Percentiles rank a stretch among this genome's conserved stretches.
Evolutionary conservation across 2,113 vertebrate species (phyloP).

Genomic region (Cyanistes caeruleus): DNA sequence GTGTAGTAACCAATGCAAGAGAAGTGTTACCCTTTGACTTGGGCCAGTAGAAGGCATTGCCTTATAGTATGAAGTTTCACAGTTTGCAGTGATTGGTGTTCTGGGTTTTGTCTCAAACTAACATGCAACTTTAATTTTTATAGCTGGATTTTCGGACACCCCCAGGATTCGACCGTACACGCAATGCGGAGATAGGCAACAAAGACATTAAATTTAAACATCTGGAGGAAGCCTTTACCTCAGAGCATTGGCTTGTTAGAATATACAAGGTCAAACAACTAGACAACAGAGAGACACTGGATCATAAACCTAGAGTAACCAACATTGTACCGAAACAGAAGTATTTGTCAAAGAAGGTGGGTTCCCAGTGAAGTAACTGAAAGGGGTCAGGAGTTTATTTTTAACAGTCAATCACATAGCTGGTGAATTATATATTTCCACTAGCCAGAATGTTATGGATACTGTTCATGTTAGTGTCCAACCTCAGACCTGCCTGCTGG

Average conservation of each 20-base stretch:
- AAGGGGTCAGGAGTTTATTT: neutral
- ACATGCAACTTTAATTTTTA: slow-evolving; percentile 17
- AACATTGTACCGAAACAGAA: slow-evolving; percentile 91
- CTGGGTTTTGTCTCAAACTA: neutral
- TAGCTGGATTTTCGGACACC: slow-evolving; percentile 97
- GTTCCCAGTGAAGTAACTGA: slow-evolving; percentile 44
- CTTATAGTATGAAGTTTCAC: neutral
- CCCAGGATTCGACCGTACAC: slow-evolving; percentile 94
- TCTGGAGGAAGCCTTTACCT: slow-evolving; percentile 96
- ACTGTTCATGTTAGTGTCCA: slow-evolving; percentile 42
- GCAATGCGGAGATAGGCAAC: slow-evolving; percentile 97
- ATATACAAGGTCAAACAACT: slow-evolving; percentile 97
- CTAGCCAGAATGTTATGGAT: slow-evolving; percentile 45
- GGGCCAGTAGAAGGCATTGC: neutral
- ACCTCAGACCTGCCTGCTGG: slow-evolving; percentile 34
- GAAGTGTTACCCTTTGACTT: neutral
- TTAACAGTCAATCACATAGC: slow-evolving; percentile 33
- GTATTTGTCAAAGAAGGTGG: slow-evolving; percentile 97
- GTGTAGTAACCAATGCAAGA: neutral
- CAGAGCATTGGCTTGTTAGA: slow-evolving; percentile 97
- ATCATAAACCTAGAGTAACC: slow-evolving; percentile 89
- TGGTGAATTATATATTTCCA: slow-evolving; percentile 52
- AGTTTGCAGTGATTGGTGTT: neutral
- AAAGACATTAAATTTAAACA: slow-evolving; percentile 97
- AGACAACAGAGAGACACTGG: slow-evolving; percentile 90